A percentile compares a stretch with the other conserved stretches of the same genome.
These are phyloP conservation scores for Protomyctophum bolini DNA, from an alignment of 2,113 vertebrate species.

Conservation along the genomic window DNA sequence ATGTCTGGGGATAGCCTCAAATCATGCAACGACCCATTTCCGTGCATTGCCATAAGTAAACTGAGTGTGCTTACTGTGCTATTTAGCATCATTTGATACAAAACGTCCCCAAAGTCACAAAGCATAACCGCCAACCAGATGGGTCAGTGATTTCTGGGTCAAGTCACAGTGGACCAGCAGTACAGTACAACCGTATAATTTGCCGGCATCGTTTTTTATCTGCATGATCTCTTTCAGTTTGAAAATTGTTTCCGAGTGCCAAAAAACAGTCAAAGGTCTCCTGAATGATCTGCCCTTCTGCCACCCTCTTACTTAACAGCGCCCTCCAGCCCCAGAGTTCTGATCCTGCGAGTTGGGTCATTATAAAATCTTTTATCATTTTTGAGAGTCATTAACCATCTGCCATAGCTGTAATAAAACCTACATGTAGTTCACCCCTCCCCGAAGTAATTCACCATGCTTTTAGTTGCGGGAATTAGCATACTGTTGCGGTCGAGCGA, in stretches of 20 bases:
- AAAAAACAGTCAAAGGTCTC: slow-evolving; percentile 31
- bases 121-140: no score
- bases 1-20: slow-evolving; percentile 12
- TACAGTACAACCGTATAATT: no score
- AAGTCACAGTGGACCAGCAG: no score
- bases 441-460: slow-evolving; percentile 50
- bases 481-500: slow-evolving; percentile 14
- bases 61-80: no score
- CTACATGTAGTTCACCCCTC: slow-evolving; percentile 46
- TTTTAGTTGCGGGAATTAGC: slow-evolving; percentile 55
- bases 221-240: slow-evolving; percentile 14
- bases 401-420: slow-evolving; percentile 67
- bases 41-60: no score
- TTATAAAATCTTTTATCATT: slow-evolving; percentile 69
- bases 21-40: no score
- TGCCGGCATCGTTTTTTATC: slow-evolving; percentile 9
- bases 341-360: slow-evolving; percentile 37
- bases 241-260: slow-evolving; percentile 39
- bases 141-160: no score
- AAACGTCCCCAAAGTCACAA: no score
- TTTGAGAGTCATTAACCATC: slow-evolving; percentile 69
- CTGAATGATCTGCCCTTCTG: slow-evolving; percentile 50
- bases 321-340: slow-evolving; percentile 8
- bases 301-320: slow-evolving; percentile 22
- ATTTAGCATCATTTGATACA: no score